Evolutionary conservation across 2,888 invertebrate species (phyloP), one percentile per base, ranked within the genome.

Genomic region (Phyto melanocephala): DNA sequence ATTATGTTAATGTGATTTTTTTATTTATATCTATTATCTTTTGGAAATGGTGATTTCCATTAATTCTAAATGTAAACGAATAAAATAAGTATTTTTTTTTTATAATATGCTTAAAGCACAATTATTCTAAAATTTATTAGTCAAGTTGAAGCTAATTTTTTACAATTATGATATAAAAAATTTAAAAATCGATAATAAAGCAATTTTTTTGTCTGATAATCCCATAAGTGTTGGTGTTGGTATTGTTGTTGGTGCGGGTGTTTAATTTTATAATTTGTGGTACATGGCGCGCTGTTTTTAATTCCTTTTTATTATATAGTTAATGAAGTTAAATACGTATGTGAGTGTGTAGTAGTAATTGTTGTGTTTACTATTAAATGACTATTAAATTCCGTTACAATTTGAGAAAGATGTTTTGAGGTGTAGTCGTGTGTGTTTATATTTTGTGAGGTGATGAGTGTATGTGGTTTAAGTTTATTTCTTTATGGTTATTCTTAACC

Each of bases 251-350:
- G 6, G 28, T 28, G 28, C 6, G 3, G 28, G 28, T 3, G 28
- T 28, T 28, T 28, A 5, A 28, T 28, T 28, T 28, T 28, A 28
- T 28, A 28, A 28, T 28, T 28, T 3, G 28, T 70, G 82, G 78
- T 82, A 82, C 82, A 71, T 70, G 75, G 82, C 82, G 82, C 82
- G 82, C 82, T 74, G 7, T 11, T 67, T 28, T 47, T 1, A 35
- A 35, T 17, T 24, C 13, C 20, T 45, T 4, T 54, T 35, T 67
- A 37, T 7, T 24, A n/a, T 56, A 35, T 40, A 50, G 62, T n/a
- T n/a, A 37, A 13, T 10, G 35, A 40, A 35, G 5, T 10, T 58
- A 24, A 22, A 3, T 35, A 35, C 4, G 10, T 20, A 35, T n/a
- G 8, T 42, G 11, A 11, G 13, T 28, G 8, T 17, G 35, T 56